phyloP scores from a whole-genome alignment of 2,797 vertebrate genomes.

The Heteromormyrus szaboi region DNA sequence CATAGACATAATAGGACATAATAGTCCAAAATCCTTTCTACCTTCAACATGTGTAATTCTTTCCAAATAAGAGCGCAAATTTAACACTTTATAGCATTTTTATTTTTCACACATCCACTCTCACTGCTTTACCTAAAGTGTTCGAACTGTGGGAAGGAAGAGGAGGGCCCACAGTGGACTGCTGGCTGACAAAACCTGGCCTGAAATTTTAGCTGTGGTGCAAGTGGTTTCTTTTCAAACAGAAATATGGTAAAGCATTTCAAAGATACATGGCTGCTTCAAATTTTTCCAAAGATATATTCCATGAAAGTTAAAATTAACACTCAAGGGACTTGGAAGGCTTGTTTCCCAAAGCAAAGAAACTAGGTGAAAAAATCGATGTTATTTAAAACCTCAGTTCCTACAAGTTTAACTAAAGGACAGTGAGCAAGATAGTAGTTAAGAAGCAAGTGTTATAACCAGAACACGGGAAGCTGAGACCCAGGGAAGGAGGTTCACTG shows the following conservation, averaged over 20 bases:
- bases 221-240: background rate
- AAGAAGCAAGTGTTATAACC: background rate
- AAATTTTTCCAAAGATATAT: background rate
- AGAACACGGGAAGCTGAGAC: background rate
- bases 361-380: background rate
- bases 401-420: background rate
- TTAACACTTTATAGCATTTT: background rate
- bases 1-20: background rate
- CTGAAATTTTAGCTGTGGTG: background rate
- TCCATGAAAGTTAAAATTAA: background rate
- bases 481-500: background rate
- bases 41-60: background rate
- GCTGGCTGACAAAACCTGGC: background rate
- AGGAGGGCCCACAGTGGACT: background rate
- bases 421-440: background rate
- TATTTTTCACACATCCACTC: background rate
- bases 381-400: background rate
- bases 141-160: background rate
- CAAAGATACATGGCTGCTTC: background rate
- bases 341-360: background rate
- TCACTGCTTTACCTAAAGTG: background rate
- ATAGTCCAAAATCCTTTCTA: background rate
- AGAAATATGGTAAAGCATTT: background rate
- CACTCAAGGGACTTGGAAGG: background rate
- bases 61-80: background rate